A percentile compares a stretch with the other conserved stretches of the same genome.
Evolutionary conservation across 2,797 vertebrate species (phyloP).

Genomic region (Typhlichthys eigenmanni): DNA sequence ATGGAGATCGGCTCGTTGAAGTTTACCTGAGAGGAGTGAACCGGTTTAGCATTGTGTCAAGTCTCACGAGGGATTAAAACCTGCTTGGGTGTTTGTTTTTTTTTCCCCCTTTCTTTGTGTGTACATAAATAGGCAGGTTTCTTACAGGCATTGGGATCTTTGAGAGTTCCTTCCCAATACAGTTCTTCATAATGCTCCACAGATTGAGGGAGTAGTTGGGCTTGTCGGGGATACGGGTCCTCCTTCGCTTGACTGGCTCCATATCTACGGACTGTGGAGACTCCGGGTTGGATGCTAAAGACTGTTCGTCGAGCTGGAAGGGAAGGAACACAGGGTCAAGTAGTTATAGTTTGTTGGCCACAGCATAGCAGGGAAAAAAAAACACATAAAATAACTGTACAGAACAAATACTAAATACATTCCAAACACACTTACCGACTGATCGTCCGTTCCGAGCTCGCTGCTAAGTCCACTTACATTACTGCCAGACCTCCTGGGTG

Average conservation of each 20-base stretch:
- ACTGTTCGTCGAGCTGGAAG: conserved; percentile 75
- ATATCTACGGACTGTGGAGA: conserved; percentile 77
- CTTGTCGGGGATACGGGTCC: conserved; percentile 89
- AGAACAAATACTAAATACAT: conserved; percentile 9
- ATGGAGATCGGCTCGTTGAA: conserved; percentile 96
- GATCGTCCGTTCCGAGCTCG: conserved; percentile 90
- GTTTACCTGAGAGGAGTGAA: conserved; percentile 82
- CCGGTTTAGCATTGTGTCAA: neutral
- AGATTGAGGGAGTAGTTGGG: conserved; percentile 95
- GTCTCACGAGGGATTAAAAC: neutral
- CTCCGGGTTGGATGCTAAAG: conserved; percentile 77
- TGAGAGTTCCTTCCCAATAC: conserved; percentile 94
- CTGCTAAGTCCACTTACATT: conserved; percentile 92
- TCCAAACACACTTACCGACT: conserved; percentile 75
- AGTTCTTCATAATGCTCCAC: conserved; percentile 98
- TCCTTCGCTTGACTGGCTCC: conserved; percentile 83
- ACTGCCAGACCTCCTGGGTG: conserved; percentile 88
- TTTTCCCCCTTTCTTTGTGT: neutral
- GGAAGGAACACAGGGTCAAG: neutral
- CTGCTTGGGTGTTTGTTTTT: neutral
- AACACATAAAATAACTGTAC: neutral
- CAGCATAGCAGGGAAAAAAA: neutral
- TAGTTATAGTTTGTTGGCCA: neutral
- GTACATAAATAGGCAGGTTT: neutral
- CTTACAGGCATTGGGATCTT: conserved; percentile 97